phyloP scores from a whole-genome alignment of 2,797 vertebrate species.

The Morus bassanus region DNA sequence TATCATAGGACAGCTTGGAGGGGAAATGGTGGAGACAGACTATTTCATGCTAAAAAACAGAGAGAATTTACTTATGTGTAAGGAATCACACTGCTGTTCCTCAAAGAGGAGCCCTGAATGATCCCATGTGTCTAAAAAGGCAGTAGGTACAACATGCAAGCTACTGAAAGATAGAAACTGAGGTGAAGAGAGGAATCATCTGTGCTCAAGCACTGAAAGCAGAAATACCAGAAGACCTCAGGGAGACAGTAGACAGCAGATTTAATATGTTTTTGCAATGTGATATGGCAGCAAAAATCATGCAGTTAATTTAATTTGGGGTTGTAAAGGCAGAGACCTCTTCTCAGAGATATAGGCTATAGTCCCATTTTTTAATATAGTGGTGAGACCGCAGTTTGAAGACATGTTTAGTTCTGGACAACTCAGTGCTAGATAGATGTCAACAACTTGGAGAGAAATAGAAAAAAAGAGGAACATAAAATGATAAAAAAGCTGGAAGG shows the following conservation, averaged over 20 bases:
- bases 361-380: constrained; percentile 65
- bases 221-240: constrained; percentile 58
- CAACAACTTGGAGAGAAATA: constrained; percentile 48
- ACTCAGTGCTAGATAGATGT: constrained; percentile 1
- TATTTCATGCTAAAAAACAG: constrained; percentile 11
- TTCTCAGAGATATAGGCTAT: constrained; percentile 33
- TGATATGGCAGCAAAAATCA: constrained; percentile 65
- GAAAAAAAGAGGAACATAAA: constrained; percentile 18
- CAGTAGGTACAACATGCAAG: constrained; percentile 21
- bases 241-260: constrained; percentile 55
- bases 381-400: constrained; percentile 16
- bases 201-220: constrained; percentile 42
- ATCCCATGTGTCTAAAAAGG: constrained; percentile 30
- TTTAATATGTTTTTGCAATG: constrained; percentile 67
- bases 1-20: constrained; percentile 11
- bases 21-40: constrained; percentile 6
- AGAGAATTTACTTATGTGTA: constrained; percentile 3
- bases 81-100: constrained; percentile 9
- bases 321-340: constrained; percentile 64
- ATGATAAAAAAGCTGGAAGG: constrained; percentile 52
- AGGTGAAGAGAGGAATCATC: constrained; percentile 52
- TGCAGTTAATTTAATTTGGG: constrained; percentile 66
- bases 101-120: background rate
- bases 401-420: constrained; percentile 56
- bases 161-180: constrained; percentile 34